Percentiles rank a stretch among this genome's conserved stretches.
Conservation (phyloP, 2,113 vertebrate species). For the Corydoras maculifer region DNA sequence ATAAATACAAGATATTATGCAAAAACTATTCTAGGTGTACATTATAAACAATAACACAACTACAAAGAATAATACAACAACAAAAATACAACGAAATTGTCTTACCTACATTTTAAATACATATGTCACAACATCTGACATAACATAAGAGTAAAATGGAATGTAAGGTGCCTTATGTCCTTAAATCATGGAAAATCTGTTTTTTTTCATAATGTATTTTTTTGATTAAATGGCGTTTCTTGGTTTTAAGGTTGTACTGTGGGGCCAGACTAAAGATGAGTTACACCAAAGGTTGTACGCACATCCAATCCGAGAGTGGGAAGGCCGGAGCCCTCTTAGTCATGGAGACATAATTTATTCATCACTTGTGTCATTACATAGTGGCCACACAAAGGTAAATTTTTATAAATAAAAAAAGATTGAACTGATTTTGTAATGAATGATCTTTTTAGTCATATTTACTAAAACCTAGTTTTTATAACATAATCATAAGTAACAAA, state of each 20-base stretch:
- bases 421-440: neutral
- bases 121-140: too few relatives aligned
- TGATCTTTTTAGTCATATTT: neutral
- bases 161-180: too few relatives aligned
- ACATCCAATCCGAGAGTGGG: slow-evolving; percentile 67
- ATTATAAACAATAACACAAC: too few relatives aligned
- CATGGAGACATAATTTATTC: slow-evolving; percentile 73
- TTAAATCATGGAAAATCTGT: neutral
- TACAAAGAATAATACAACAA: too few relatives aligned
- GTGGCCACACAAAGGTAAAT: slow-evolving; percentile 62
- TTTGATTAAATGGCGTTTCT: neutral
- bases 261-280: slow-evolving; percentile 65
- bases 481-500: neutral
- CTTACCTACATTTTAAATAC: too few relatives aligned
- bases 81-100: too few relatives aligned
- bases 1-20: too few relatives aligned
- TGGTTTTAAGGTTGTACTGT: slow-evolving; percentile 58
- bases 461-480: neutral
- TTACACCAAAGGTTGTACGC: slow-evolving; percentile 60
- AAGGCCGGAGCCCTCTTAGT: slow-evolving; percentile 60
- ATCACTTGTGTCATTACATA: slow-evolving; percentile 60
- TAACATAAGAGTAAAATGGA: too few relatives aligned
- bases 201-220: neutral
- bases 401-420: neutral
- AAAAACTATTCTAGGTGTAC: too few relatives aligned